These are phyloP conservation scores for Drosophila suboccidentalis DNA, from an alignment of 2,888 invertebrate species.

Conservation along the genomic window DNA sequence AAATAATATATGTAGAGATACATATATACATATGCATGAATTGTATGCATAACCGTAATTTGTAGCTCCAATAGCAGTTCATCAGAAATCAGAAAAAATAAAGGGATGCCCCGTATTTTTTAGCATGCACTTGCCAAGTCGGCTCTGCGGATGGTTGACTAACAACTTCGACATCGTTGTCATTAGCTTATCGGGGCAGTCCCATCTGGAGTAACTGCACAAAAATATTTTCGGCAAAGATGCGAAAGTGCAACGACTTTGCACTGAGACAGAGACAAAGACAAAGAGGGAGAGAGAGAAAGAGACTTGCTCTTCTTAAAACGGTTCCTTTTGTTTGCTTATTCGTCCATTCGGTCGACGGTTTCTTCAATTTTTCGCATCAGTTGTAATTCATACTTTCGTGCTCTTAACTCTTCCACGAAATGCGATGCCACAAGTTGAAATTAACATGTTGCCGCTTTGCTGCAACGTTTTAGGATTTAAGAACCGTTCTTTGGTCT, in stretches of 20 bases:
- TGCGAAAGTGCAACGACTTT: slow-evolving; percentile 76
- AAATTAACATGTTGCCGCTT: slow-evolving; percentile 78
- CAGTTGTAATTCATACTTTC: slow-evolving; percentile 81
- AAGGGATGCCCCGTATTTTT: slow-evolving; percentile 30
- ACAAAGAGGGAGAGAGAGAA: not conserved
- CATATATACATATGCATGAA: slow-evolving; percentile 10
- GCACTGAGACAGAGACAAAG: slow-evolving; percentile 27
- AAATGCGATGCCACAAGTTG: slow-evolving; percentile 68
- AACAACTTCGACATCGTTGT: slow-evolving; percentile 45
- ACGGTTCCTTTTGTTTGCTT: slow-evolving; percentile 73
- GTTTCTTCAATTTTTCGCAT: slow-evolving; percentile 78
- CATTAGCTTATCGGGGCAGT: slow-evolving; percentile 71
- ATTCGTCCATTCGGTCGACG: slow-evolving; percentile 63
- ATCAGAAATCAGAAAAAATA: slow-evolving; percentile 68
- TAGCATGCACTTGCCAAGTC: slow-evolving; percentile 72
- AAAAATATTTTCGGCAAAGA: slow-evolving; percentile 51
- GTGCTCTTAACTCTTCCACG: slow-evolving; percentile 75
- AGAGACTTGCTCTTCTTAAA: slow-evolving; percentile 22
- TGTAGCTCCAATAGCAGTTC: slow-evolving; percentile 76
- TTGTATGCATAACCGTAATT: slow-evolving; percentile 74
- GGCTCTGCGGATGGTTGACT: slow-evolving; percentile 74
- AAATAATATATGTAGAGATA: slow-evolving; percentile 34
- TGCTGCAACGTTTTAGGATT: slow-evolving; percentile 70
- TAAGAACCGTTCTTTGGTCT: slow-evolving; percentile 73
- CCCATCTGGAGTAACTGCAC: slow-evolving; percentile 58